Base-by-base conservation (phyloP, 2,888 invertebrate species). In the Sarcophaga rosellei region DNA sequence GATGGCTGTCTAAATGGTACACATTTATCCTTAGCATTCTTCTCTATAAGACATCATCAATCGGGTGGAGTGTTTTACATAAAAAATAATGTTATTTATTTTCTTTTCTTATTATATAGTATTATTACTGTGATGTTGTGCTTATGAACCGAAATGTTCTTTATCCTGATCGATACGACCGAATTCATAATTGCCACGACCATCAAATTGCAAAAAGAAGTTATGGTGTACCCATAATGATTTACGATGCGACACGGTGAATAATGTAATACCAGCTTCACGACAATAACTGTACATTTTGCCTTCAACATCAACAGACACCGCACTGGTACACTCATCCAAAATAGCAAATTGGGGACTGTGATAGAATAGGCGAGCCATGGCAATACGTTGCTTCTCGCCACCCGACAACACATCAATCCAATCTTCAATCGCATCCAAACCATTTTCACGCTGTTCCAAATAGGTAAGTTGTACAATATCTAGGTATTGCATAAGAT, bases 271-370 rank as follows among this genome's bases (percentile, higher is more conserved):
- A 81, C 92, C 91, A 87, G 95, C 96, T 94, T 97, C 95, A 90
- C 97, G 95, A 91, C 99, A 98, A 93, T 99, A 98, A 89, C 96
- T 96, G 92, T 99, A 99, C 97, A 99, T 99, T 88, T 96, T 96
- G 45, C 98, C 99, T 92, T 99, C 99, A 0, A 99, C 99, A 93
- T 99, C 99, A 0, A 99, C 98, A 72, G 98, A 99, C 0, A 99
- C 99, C 0, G 99, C 99, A 92, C 98, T 98, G 1, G 99, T 99
- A 92, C 99, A 99, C 93, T 99, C 99, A 91, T 99, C 99, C 89
- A 99, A 94, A 90, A 99, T 99, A 15, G 99, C 99, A 94, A 99
- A 99, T 94, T 99, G 99, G 0, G 99, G 99, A 92, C 96, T 96
- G 93, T 99, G 99, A 94, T 99, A 99, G 94, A 99, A 99, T 87